phyloP scores from a whole-genome alignment of 2,888 invertebrate genomes.

The Euclidia mi region DNA sequence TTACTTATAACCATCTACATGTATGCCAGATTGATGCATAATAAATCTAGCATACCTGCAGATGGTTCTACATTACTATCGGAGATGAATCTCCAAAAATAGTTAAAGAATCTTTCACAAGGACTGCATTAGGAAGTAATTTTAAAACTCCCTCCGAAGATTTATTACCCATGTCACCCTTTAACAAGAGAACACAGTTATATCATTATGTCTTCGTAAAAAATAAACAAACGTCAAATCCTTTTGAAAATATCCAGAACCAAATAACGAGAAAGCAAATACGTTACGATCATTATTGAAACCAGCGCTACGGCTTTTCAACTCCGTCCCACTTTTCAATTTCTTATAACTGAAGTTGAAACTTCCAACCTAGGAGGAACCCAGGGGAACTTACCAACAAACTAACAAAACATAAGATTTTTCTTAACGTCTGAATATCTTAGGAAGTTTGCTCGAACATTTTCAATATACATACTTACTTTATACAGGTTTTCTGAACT shows the following conservation, averaged over 20 bases:
- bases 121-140: too few relatives aligned
- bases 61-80: too few relatives aligned
- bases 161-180: too few relatives aligned
- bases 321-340: constrained; percentile 15
- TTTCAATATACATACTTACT: constrained; percentile 1
- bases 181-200: too few relatives aligned
- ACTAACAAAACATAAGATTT: constrained; percentile 24
- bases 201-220: too few relatives aligned
- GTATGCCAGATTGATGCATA: too few relatives aligned
- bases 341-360: constrained; percentile 27
- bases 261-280: constrained; percentile 29
- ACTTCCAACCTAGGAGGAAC: constrained; percentile 25
- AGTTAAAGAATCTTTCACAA: too few relatives aligned
- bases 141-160: too few relatives aligned
- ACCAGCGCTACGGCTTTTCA: constrained; percentile 22
- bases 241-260: constrained; percentile 8
- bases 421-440: constrained; percentile 1
- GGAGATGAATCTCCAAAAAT: too few relatives aligned
- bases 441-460: neutral
- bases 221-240: neutral
- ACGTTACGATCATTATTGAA: constrained; percentile 34
- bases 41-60: too few relatives aligned
- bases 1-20: too few relatives aligned
- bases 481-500: too few relatives aligned
- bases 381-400: constrained; percentile 28